phyloP scores from a whole-genome alignment of 2,888 invertebrate species.

The Calliopum simillimum region DNA sequence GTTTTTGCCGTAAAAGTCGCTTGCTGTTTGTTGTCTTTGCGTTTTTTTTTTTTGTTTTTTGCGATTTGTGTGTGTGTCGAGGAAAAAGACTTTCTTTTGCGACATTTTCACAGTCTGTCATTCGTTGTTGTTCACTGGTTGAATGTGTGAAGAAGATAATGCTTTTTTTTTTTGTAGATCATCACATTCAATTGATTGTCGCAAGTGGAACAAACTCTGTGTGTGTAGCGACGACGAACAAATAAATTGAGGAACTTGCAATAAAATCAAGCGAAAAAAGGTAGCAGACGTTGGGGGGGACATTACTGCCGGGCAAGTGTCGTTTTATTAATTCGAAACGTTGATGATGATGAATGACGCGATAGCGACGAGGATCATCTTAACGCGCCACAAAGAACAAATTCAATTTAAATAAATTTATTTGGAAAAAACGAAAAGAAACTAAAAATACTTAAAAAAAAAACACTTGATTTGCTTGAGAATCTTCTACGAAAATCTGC shows the following conservation, averaged over 20 bases:
- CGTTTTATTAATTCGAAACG: constrained; percentile 29
- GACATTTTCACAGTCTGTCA: not conserved
- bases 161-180: constrained; percentile 19
- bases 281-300: not conserved
- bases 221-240: not conserved
- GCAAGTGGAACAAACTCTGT: constrained; percentile 27
- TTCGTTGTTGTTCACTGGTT: not conserved
- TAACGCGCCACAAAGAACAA: constrained; percentile 26
- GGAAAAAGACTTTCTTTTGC: constrained; percentile 26
- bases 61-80: not conserved
- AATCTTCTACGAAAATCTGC: constrained; percentile 16
- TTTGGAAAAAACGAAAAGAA: constrained; percentile 24
- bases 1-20: not conserved
- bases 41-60: not conserved
- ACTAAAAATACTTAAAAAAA: not conserved
- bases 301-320: constrained; percentile 21
- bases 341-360: constrained; percentile 1
- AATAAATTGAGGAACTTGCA: constrained; percentile 14
- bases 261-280: not conserved
- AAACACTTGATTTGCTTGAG: not conserved
- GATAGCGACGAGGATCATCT: not conserved
- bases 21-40: not conserved
- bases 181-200: not conserved
- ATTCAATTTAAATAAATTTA: constrained; percentile 39
- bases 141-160: not conserved